Base-by-base conservation (phyloP, 1,140 invertebrate genomes). In the Metaphire vulgaris region DNA sequence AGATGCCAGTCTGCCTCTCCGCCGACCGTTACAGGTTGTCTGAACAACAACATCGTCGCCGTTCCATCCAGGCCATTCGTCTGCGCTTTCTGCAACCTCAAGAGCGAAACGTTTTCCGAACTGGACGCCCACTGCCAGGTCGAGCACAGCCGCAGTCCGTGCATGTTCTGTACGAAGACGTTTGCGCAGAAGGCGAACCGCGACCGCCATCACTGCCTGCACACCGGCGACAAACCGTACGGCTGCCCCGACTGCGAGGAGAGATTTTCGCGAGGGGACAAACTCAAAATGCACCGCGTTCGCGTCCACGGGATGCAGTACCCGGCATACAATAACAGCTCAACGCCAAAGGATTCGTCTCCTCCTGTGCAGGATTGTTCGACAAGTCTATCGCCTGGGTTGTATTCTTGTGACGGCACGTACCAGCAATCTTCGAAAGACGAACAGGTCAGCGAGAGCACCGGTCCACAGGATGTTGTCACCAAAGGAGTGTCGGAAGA, bases 231-330 rank as follows among this genome's bases (percentile, higher is more conserved):
- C 87, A 97, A 97, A 84, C 96, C 96, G 0, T 95, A 98, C 84
- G 92, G 94, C 0, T 98, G 96, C 84, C 92, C 96, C 88, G 93
- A 97, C 1, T 98, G 96, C 87, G 93, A 92, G 0, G 89, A 89
- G 75, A 94, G 95, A 30, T 98, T 99, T 89, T 95, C 93, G 78
- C 72, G 77, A 1, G 77, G 77, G 6, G 77, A 78, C 64, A 78
- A 78, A 69, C 68, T 78, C 21, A 78, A 78, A 33, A 69, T 75
- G 31, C 77, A 78, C 31, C 56, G 74, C 56, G 69, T 71, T 31
- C 72, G 72, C 15, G 30, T 71, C 0, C 77, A 78, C 34, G 56
- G 72, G 15, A 26, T 56, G 12, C 32, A 41, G 28, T 71, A 71
- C 69, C 69, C 69, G 6, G 41, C 21, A 21, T 56, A 56, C 21